Percentiles rank a stretch among this genome's conserved stretches.
Evolutionary conservation across 2,888 invertebrate species (phyloP).

Genomic region (Salticus scenicus): DNA sequence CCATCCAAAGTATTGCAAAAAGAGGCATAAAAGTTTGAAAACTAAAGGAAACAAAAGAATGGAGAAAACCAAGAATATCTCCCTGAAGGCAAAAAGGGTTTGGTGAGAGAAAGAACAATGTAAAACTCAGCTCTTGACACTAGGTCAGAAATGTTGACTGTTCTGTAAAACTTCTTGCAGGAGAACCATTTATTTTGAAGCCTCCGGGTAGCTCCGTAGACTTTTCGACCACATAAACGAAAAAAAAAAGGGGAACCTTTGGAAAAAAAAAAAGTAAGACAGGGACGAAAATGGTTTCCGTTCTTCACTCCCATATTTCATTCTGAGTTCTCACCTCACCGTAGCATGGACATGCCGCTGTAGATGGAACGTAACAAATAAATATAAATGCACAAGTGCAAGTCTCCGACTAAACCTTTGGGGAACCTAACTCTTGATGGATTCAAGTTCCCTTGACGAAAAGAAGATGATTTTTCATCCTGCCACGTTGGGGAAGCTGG

Average conservation of each 20-base stretch:
- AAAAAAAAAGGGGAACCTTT: slow-evolving; percentile 23
- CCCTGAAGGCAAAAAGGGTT: slow-evolving; percentile 62
- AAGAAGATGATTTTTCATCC: slow-evolving; percentile 70
- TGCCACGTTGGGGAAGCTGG: slow-evolving; percentile 66
- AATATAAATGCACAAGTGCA: slow-evolving; percentile 69
- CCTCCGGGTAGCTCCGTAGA: slow-evolving; percentile 45
- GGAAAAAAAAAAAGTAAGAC: slow-evolving; percentile 44
- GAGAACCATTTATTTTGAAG: slow-evolving; percentile 67
- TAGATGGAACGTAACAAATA: slow-evolving; percentile 68
- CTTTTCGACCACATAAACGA: slow-evolving; percentile 49
- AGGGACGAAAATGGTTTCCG: slow-evolving; percentile 59
- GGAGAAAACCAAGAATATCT: slow-evolving; percentile 45
- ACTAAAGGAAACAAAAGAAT: slow-evolving; percentile 25
- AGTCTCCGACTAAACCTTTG: slow-evolving; percentile 61
- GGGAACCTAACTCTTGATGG: slow-evolving; percentile 65
- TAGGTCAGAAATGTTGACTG: slow-evolving; percentile 69
- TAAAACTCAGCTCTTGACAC: slow-evolving; percentile 70
- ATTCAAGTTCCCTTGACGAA: slow-evolving; percentile 69
- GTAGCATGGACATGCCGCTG: slow-evolving; percentile 59
- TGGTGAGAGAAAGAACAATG: slow-evolving; percentile 64
- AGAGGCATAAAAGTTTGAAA: slow-evolving; percentile 58
- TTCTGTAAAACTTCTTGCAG: slow-evolving; percentile 52
- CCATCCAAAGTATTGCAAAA: slow-evolving; percentile 22
- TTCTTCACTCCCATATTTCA: slow-evolving; percentile 57
- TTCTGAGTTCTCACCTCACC: slow-evolving; percentile 51